Evolutionary conservation across 1,140 invertebrate species (phyloP), one percentile per base, ranked within the genome.

Genomic region (Trachymyrmex septentrionalis): DNA sequence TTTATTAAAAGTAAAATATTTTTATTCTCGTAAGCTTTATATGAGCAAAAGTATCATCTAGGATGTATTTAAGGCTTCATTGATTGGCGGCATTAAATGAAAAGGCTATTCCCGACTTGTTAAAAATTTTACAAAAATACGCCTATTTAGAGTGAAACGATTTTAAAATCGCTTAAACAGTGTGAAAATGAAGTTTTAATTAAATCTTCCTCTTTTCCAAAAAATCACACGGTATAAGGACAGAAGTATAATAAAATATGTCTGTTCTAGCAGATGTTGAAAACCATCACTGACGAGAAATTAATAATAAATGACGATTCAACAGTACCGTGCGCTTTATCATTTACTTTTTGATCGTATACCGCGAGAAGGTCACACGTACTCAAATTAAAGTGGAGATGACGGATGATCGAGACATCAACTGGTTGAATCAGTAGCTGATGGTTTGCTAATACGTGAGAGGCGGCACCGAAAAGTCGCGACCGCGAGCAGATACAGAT

Each of bases 351-450:
- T 78, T 48, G 16, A 0, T 10, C 9, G 59, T 5, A 3, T 48
- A 66, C 38, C 7, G 3, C 30, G 53, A 59, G 30, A 55, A 38
- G n/a, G 16, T 24, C 7, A 21, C 44, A 30, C 12, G 10, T 24
- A 50, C 27, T 67, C 27, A 27, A 67, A 80, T 80, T 80, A 48
- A 69, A 67, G 61, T 16, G 14, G 19, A 12, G 27, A 80, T 55
- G 76, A 78, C 76, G 44, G 76, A 78, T 78, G 76, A 80, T 80
- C 76, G 76, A 80, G 76, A 80, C 76, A 53, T 80, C 76, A 80
- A 80, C 27, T 34, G 76, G 76, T 38, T 63, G 44, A 80, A 30
- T 67, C 44, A 69, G 76, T 30, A 34, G 73, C 59, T 55, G 76
- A 80, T 27, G n/a, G 76, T 27, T 21, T 64, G 76, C 76, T 80